Conservation (phyloP, 2,797 vertebrate genomes). For the Thamnophis elegans region DNA sequence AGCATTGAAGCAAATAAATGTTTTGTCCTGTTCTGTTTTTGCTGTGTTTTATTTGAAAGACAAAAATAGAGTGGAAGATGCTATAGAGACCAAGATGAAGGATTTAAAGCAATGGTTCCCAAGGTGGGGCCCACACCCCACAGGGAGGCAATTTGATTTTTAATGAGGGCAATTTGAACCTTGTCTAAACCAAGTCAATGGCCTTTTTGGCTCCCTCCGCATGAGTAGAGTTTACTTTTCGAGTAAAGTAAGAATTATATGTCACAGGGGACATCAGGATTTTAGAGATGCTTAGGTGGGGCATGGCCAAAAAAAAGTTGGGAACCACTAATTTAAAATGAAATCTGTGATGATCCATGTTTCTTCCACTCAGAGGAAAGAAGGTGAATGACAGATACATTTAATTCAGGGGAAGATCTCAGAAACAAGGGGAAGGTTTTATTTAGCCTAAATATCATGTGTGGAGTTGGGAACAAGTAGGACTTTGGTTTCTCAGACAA, state of each 20-base stretch:
- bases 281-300: too few species aligned
- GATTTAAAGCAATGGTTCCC: background rate
- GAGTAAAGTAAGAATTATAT: too few species aligned
- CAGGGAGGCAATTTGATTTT: too few species aligned
- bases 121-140: too few species aligned
- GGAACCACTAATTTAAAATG: background rate
- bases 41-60: background rate
- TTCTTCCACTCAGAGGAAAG: background rate
- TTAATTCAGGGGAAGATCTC: background rate
- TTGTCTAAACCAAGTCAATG: too few species aligned
- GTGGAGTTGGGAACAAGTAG: background rate
- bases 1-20: background rate
- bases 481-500: background rate
- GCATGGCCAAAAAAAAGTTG: too few species aligned
- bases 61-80: background rate
- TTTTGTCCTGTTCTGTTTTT: background rate
- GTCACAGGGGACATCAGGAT: too few species aligned
- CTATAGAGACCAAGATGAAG: background rate
- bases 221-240: too few species aligned
- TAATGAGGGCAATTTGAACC: too few species aligned
- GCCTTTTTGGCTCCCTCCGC: too few species aligned
- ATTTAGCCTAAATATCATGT: background rate
- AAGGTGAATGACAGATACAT: background rate
- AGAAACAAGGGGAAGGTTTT: too few species aligned
- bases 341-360: background rate